Evolutionary conservation across 2,113 vertebrate species (phyloP).

Genomic region (Xenopus borealis): DNA sequence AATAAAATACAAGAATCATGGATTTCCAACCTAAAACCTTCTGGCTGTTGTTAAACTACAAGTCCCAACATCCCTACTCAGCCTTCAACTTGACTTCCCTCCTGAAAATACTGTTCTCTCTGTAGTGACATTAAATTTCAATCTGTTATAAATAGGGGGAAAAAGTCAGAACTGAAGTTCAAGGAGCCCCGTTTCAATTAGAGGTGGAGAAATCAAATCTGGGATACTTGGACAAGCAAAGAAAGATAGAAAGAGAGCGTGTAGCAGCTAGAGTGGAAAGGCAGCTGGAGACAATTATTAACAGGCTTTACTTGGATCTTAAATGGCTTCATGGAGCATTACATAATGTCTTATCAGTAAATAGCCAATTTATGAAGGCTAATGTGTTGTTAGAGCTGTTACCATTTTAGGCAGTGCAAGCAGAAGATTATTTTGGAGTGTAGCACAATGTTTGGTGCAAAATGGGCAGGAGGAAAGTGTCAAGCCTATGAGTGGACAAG

Average conservation of each 20-base stretch:
- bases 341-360: background rate
- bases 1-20: no score
- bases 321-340: background rate
- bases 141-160: no score
- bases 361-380: background rate
- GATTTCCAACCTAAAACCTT: no score
- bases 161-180: background rate
- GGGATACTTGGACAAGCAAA: background rate
- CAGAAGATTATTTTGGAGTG: no score
- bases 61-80: no score
- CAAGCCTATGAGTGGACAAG: no score
- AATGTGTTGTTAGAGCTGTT: background rate
- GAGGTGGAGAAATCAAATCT: background rate
- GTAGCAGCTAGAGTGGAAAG: background rate
- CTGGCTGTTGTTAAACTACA: no score
- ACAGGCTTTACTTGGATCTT: conserved; percentile 16
- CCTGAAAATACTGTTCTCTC: no score
- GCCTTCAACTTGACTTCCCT: no score
- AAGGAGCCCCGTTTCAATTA: background rate
- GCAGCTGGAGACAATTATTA: conserved; percentile 9
- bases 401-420: conserved; percentile 7
- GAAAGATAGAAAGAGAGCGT: background rate
- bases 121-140: no score
- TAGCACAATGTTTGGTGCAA: no score
- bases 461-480: no score